Evolutionary conservation across 2,888 invertebrate species (phyloP).

Genomic region (Stictocephala bisonia): DNA sequence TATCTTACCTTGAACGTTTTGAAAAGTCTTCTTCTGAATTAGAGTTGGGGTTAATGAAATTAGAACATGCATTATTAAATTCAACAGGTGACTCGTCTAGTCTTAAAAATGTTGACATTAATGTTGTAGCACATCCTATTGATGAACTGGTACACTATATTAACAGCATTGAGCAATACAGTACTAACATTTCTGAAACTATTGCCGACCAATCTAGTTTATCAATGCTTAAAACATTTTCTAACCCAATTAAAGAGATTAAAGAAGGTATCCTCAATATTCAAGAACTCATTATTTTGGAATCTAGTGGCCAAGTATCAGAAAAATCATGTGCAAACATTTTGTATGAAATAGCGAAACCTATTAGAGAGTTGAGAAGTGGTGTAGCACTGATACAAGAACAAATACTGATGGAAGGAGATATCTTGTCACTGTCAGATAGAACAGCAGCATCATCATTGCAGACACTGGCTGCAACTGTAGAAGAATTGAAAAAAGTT

Average conservation of each 20-base stretch:
- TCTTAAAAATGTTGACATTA: conserved; percentile 70
- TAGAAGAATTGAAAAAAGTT: conserved; percentile 60
- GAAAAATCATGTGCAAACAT: conserved; percentile 39
- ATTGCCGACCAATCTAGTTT: conserved; percentile 52
- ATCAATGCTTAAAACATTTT: conserved; percentile 57
- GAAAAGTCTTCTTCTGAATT: conserved; percentile 53
- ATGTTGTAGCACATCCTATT: conserved; percentile 67
- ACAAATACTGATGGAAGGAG: conserved; percentile 66
- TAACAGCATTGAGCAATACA: conserved; percentile 60
- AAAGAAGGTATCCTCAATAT: conserved; percentile 51
- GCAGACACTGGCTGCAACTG: conserved; percentile 59
- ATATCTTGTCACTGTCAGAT: conserved; percentile 63
- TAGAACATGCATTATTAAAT: conserved; percentile 65
- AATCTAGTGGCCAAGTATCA: conserved; percentile 37
- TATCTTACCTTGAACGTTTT: conserved; percentile 44
- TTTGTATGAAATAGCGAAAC: conserved; percentile 52
- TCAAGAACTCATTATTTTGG: conserved; percentile 51
- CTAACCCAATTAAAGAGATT: conserved; percentile 60
- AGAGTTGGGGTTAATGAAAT: conserved; percentile 54
- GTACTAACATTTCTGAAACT: conserved; percentile 59
- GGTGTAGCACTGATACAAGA: conserved; percentile 68
- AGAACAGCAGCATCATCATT: conserved; percentile 46
- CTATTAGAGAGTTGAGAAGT: conserved; percentile 62
- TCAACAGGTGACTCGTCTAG: conserved; percentile 67
- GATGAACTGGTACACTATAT: conserved; percentile 64